These are phyloP conservation scores for Polyploca ridens DNA, from an alignment of 2,888 invertebrate species.

Conservation along the genomic window DNA sequence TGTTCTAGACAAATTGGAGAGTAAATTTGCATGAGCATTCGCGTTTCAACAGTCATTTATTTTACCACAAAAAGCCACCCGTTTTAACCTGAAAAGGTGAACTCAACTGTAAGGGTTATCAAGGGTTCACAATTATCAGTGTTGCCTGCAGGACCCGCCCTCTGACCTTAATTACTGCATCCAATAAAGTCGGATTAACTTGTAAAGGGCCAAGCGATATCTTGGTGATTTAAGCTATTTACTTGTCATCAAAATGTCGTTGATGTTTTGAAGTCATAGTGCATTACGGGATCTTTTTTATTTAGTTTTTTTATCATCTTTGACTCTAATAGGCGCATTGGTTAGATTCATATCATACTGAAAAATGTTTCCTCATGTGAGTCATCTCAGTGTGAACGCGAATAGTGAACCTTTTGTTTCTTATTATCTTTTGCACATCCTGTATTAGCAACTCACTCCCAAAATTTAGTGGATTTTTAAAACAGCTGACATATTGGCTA, in stretches of 20 bases:
- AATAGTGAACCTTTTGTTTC: no score
- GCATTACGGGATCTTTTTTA: not conserved
- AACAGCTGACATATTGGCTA: no score
- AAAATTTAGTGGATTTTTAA: no score
- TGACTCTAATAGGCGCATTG: no score
- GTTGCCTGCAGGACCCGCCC: constrained; percentile 26
- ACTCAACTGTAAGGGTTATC: constrained; percentile 45
- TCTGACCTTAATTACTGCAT: constrained; percentile 14
- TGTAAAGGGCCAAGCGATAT: constrained; percentile 19
- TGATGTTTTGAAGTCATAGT: not conserved
- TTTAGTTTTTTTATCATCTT: no score
- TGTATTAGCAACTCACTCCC: no score
- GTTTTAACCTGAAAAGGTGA: constrained; percentile 29
- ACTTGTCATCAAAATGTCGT: not conserved
- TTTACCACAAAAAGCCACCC: constrained; percentile 24
- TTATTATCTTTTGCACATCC: no score
- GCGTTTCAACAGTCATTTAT: not conserved
- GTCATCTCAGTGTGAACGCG: no score
- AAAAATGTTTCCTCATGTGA: no score
- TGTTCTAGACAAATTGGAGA: no score
- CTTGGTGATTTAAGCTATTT: constrained; percentile 30
- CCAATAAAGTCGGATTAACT: not conserved
- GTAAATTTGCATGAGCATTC: not conserved
- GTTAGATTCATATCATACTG: no score
- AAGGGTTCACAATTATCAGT: constrained; percentile 43